Evolutionary conservation across 2,797 vertebrate genomes (phyloP), one percentile per base, ranked within the genome.

Genomic region (Erithacus rubecula): DNA sequence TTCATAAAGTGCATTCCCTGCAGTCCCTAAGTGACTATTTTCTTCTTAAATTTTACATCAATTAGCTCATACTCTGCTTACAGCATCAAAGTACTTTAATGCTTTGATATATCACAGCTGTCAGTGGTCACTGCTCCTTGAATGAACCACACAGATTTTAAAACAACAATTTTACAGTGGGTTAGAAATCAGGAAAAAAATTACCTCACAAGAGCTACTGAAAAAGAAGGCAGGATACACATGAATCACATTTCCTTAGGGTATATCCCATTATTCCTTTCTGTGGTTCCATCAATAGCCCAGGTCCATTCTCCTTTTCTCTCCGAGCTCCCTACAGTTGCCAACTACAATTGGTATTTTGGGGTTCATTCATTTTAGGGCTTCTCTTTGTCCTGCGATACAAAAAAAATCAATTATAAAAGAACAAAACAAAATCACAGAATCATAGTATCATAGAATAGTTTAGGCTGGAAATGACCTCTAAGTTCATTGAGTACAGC

Each of bases 1-100:
- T 51, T 74, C 32, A 80, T 58, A 65, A 85, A 72, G 34, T 47
- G 30, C 3, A 13, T 69, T 92, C 59, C 68, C 55, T 93, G 47
- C 6, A 85, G 68, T 70, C 41, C 26, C 27, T 63, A 85, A 83
- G 47, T 49, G 51, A 68, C 27, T 49, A 77, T 80, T 91, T 91
- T 85, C 26, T 80, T 93, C 68, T 60, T 56, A 80, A 88, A 91
- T 88, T 94, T 96, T 92, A 79, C 53, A 83, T 68, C 36, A 94
- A 75, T 93, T 92, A 95, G 39, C 15, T 88, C 5, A 5, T 27
- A 58, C 88, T 90, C 34, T 93, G 49, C 46, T 88, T 83, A 83
- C 23, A 71, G 80, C 22, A 78, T 88, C 55, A 68, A 91, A 75
- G 62, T 39, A 46, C 51, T 78, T 81, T 34, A 10, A 30, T 18